These are phyloP conservation scores for Bombycilla garrulus DNA, from an alignment of 2,113 vertebrate genomes.

Conservation along the genomic window DNA sequence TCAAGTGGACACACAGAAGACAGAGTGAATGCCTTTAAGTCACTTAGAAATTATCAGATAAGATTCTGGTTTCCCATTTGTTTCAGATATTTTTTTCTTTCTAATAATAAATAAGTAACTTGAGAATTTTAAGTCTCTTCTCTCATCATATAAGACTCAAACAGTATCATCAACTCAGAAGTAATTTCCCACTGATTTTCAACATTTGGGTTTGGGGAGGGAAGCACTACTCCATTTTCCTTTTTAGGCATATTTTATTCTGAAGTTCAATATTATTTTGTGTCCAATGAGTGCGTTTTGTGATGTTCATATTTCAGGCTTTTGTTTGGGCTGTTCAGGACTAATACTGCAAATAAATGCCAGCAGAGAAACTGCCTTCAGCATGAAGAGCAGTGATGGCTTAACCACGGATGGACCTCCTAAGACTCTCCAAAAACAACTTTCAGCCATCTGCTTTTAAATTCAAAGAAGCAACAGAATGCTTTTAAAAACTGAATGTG, in stretches of 20 bases:
- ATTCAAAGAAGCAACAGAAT: not conserved
- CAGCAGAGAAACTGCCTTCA: not conserved
- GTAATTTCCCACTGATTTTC: not conserved
- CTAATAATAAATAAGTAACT: not conserved
- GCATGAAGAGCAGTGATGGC: not conserved
- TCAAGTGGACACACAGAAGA: not conserved
- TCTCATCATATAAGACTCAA: not conserved
- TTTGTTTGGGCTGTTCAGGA: not conserved
- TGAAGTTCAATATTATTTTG: not conserved
- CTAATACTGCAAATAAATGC: not conserved
- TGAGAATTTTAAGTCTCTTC: not conserved
- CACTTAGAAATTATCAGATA: not conserved
- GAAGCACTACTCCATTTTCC: not conserved
- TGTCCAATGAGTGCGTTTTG: not conserved
- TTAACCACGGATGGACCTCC: not conserved
- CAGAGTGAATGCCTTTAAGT: constrained; percentile 22
- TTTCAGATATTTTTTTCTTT: not conserved
- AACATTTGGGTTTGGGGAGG: not conserved
- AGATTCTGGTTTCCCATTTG: not conserved
- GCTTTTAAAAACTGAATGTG: not conserved
- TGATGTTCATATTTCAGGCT: not conserved
- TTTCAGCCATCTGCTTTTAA: not conserved
- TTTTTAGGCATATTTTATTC: not conserved
- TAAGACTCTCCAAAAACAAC: not conserved
- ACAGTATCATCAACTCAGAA: not conserved